Evolutionary conservation across 2,888 invertebrate species (phyloP).

Genomic region (Agrotis segetum): DNA sequence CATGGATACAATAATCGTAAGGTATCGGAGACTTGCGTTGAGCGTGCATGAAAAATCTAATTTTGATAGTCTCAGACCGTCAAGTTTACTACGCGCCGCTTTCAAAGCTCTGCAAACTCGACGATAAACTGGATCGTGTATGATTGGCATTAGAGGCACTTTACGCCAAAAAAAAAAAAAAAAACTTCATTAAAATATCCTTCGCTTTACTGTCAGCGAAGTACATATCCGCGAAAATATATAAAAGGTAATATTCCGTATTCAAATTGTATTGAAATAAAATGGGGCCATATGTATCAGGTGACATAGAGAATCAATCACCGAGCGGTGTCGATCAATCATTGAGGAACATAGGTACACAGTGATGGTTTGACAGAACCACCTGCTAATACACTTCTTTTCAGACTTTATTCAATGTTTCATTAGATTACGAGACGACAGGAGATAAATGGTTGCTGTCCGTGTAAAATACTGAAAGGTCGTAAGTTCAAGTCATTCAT

Average conservation of each 20-base stretch:
- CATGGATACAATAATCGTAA: too few species aligned
- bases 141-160: too few species aligned
- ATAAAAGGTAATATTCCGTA: conserved; percentile 17
- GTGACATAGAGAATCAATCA: conserved; percentile 68
- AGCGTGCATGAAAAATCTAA: too few species aligned
- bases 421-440: conserved; percentile 42
- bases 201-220: conserved; percentile 2
- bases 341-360: conserved; percentile 62
- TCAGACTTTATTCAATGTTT: conserved; percentile 39
- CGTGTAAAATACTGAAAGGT: conserved; percentile 17
- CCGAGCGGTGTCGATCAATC: conserved; percentile 74
- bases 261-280: conserved; percentile 62
- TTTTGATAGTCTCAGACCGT: too few species aligned
- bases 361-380: conserved; percentile 44
- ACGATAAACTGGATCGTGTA: too few species aligned
- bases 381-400: conserved; percentile 47
- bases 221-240: background rate
- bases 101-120: too few species aligned
- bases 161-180: too few species aligned
- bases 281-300: conserved; percentile 71
- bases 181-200: conserved; percentile 8
- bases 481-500: conserved; percentile 19
- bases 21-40: too few species aligned
- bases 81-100: too few species aligned
- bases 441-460: conserved; percentile 27